These are phyloP conservation scores for Choloepus hoffmanni DNA, from an alignment of 2,113 vertebrate species.

Conservation along the genomic window DNA sequence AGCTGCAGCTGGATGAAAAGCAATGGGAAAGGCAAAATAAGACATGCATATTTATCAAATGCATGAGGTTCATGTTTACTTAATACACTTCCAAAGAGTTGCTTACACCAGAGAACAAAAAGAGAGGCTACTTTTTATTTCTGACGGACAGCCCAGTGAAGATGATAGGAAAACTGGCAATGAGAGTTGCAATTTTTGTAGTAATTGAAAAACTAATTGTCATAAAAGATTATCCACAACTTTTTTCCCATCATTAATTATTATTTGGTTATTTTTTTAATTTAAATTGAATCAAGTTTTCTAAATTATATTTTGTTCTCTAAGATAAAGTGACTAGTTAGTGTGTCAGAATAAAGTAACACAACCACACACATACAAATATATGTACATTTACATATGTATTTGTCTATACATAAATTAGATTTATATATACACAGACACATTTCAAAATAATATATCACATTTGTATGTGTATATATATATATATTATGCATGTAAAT, in stretches of 20 bases:
- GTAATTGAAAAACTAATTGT: slow-evolving; percentile 14
- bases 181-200: neutral
- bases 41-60: slow-evolving; percentile 84
- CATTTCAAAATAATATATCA: neutral
- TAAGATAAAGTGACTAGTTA: neutral
- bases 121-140: slow-evolving; percentile 67
- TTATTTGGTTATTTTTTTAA: neutral
- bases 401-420: neutral
- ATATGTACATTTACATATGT: too few species aligned
- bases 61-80: slow-evolving; percentile 82
- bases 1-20: slow-evolving; percentile 83
- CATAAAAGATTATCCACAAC: neutral
- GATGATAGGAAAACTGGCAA: neutral
- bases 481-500: neutral
- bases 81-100: slow-evolving; percentile 84
- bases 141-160: neutral
- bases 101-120: slow-evolving; percentile 76
- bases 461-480: neutral
- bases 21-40: slow-evolving; percentile 78
- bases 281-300: slow-evolving; percentile 17
- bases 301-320: neutral
- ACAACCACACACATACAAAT: neutral
- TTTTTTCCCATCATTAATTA: neutral
- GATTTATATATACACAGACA: neutral
- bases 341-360: neutral